phyloP scores from a whole-genome alignment of 1,140 invertebrate species.

The Drosophila orena region DNA sequence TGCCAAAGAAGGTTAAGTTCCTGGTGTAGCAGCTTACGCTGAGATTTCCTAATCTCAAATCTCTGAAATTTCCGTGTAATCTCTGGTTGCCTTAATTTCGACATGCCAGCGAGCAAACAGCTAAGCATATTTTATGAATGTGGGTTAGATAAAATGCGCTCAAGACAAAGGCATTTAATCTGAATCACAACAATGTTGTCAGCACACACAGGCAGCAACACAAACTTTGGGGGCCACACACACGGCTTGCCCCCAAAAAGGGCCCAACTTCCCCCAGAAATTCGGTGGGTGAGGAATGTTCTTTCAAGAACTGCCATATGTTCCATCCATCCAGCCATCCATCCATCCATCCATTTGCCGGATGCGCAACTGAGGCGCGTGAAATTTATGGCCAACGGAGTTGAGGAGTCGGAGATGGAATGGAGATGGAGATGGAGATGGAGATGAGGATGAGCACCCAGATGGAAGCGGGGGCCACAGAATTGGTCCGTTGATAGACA shows the following conservation, averaged over 20 bases:
- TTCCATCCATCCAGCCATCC: slow-evolving; percentile 51
- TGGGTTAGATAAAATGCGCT: slow-evolving; percentile 78
- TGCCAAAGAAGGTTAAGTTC: background rate
- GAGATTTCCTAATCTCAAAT: slow-evolving; percentile 69
- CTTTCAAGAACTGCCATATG: slow-evolving; percentile 68
- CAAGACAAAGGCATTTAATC: slow-evolving; percentile 77
- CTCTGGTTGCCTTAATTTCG: slow-evolving; percentile 49
- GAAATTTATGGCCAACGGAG: slow-evolving; percentile 66
- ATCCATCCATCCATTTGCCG: slow-evolving; percentile 44
- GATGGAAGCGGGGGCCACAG: slow-evolving; percentile 1
- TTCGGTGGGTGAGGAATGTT: slow-evolving; percentile 44
- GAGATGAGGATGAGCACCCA: too few relatives aligned
- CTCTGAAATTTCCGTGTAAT: slow-evolving; percentile 56
- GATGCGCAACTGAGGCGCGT: slow-evolving; percentile 76
- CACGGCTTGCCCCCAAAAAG: slow-evolving; percentile 20
- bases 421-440: background rate
- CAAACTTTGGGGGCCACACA: slow-evolving; percentile 36
- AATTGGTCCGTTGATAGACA: slow-evolving; percentile 51
- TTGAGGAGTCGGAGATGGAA: slow-evolving; percentile 10
- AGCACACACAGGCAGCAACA: slow-evolving; percentile 46
- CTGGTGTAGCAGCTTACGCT: slow-evolving; percentile 4
- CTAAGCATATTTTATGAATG: slow-evolving; percentile 65
- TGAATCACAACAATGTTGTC: slow-evolving; percentile 76
- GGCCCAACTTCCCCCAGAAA: background rate
- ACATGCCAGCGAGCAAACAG: slow-evolving; percentile 40